Percentiles rank a stretch among this genome's conserved stretches.
phyloP scores from a whole-genome alignment of 2,888 invertebrate species.

The Lydus trimaculatus region DNA sequence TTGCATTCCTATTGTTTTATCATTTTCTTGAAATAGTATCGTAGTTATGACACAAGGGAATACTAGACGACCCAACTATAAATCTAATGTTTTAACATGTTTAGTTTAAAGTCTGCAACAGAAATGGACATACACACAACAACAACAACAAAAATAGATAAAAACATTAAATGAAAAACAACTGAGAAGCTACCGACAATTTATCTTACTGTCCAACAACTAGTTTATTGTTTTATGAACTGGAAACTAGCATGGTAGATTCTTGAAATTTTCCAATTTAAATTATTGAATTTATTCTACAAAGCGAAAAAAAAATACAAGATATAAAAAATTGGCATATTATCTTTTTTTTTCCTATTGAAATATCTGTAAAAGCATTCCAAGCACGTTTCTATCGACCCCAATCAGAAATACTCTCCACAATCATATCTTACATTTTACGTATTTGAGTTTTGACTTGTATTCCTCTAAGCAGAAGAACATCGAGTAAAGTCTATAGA shows the following conservation, averaged over 20 bases:
- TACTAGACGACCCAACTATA: background rate
- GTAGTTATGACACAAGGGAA: background rate
- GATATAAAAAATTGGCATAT: background rate
- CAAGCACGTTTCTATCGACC: background rate
- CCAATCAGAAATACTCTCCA: background rate
- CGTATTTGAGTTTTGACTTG: background rate
- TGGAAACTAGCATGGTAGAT: background rate
- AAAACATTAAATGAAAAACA: background rate
- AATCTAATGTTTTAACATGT: background rate
- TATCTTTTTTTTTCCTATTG: background rate
- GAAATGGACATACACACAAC: too few relatives aligned
- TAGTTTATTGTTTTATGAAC: conserved; percentile 7
- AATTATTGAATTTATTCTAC: background rate
- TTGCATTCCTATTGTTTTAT: background rate
- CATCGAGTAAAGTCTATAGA: conserved; percentile 2
- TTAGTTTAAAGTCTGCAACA: background rate
- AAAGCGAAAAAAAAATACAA: background rate
- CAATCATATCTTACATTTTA: background rate
- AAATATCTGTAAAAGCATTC: background rate
- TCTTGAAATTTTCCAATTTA: background rate
- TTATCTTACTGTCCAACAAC: background rate
- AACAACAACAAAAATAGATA: too few relatives aligned
- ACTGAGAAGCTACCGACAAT: background rate
- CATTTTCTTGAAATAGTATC: background rate
- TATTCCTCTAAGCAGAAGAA: background rate